phyloP scores from a whole-genome alignment of 2,888 invertebrate genomes.

The Heliconius aoede region DNA sequence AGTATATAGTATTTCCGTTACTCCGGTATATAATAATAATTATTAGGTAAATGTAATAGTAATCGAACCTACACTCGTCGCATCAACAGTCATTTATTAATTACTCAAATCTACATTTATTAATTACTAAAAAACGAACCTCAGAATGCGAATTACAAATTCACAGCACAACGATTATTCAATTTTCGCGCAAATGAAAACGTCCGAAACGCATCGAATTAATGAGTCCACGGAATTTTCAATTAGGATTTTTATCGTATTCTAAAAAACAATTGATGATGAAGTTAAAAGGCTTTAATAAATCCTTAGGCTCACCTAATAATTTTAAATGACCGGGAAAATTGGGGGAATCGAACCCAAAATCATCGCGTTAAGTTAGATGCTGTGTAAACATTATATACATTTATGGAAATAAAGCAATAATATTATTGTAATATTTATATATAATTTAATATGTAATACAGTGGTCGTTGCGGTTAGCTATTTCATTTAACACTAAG shows the following conservation, averaged over 20 bases:
- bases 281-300: not conserved
- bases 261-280: not conserved
- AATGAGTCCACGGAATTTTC: not conserved
- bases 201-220: conserved; percentile 3
- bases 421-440: not conserved
- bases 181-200: conserved; percentile 8
- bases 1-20: not conserved
- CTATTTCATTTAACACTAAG: not conserved
- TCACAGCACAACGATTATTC: not conserved
- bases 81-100: not conserved
- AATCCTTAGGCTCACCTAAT: not conserved
- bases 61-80: not conserved
- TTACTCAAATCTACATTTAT: no score
- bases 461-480: not conserved
- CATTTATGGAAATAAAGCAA: not conserved
- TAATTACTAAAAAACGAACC: not conserved
- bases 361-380: not conserved
- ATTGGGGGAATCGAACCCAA: not conserved
- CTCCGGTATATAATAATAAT: not conserved
- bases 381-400: not conserved
- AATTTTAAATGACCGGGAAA: not conserved
- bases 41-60: not conserved
- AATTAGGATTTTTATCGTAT: not conserved
- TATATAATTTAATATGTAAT: not conserved
- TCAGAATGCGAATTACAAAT: not conserved